These are phyloP conservation scores for Drosophila melanica DNA, from an alignment of 1,140 invertebrate species.

Conservation along the genomic window DNA sequence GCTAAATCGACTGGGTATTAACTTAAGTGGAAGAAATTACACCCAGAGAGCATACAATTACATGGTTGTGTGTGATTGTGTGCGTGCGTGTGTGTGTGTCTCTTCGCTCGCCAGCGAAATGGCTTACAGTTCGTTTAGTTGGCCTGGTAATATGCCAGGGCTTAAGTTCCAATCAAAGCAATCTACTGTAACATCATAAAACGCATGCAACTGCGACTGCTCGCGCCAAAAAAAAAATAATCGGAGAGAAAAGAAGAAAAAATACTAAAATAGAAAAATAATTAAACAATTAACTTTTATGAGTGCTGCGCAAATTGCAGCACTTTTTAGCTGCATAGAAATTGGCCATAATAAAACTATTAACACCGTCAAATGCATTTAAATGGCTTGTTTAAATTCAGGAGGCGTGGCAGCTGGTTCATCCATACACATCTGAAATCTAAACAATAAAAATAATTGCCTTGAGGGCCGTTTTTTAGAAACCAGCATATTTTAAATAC, in stretches of 20 bases:
- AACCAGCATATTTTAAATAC: conserved; percentile 19
- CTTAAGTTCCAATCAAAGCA: conserved; percentile 81
- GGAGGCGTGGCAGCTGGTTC: conserved; percentile 28
- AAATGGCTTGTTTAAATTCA: conserved; percentile 67
- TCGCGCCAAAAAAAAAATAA: conserved; percentile 1
- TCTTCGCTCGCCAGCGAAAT: conserved; percentile 42
- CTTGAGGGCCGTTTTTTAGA: conserved; percentile 49
- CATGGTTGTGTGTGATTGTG: conserved; percentile 13
- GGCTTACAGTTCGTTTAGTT: conserved; percentile 75
- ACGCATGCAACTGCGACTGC: conserved; percentile 41
- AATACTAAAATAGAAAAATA: conserved; percentile 57
- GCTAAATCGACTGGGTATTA: conserved; percentile 62
- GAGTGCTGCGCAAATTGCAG: conserved; percentile 21
- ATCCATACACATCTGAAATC: background rate
- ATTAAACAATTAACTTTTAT: conserved; percentile 77
- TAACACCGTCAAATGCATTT: conserved; percentile 73
- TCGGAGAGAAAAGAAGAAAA: background rate
- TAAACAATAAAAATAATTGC: conserved; percentile 22
- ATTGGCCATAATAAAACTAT: conserved; percentile 72
- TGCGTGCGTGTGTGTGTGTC: too few species aligned
- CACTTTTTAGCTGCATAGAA: conserved; percentile 28
- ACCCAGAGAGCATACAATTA: conserved; percentile 60
- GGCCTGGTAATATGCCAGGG: conserved; percentile 69
- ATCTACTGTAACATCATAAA: conserved; percentile 78
- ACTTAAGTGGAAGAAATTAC: conserved; percentile 82